phyloP scores from a whole-genome alignment of 92 coral and sea anemone genomes.

The Zoanthus solanderi region DNA sequence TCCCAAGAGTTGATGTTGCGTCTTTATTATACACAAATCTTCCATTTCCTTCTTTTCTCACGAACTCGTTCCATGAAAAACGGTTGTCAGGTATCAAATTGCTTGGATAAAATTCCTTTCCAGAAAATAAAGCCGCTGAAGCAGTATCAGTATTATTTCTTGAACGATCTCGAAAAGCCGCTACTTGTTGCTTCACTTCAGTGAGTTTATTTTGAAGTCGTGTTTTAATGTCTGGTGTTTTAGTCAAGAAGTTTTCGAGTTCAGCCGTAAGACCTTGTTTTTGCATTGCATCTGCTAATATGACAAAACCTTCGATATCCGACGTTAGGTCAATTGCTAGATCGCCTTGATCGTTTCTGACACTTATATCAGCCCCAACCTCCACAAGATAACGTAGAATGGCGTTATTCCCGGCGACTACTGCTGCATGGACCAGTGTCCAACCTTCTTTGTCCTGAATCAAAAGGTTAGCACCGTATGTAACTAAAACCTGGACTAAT shows the following conservation, averaged over 20 bases:
- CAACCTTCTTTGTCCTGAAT: constrained; percentile 98
- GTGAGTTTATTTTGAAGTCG: constrained; percentile 73
- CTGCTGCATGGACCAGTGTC: constrained; percentile 96
- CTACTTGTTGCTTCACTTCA: constrained; percentile 24
- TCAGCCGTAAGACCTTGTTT: constrained; percentile 65
- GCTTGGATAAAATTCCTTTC: constrained; percentile 48
- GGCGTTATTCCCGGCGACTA: constrained; percentile 91
- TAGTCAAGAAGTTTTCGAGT: constrained; percentile 71
- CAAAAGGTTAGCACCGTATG: constrained; percentile 85
- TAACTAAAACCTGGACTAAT: constrained; percentile 85
- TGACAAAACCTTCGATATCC: constrained; percentile 75
- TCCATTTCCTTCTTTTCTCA: constrained; percentile 25
- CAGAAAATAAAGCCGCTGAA: constrained; percentile 15
- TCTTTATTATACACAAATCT: constrained; percentile 50
- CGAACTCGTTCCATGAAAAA: constrained; percentile 18
- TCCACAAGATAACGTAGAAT: constrained; percentile 85
- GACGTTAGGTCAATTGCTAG: constrained; percentile 89
- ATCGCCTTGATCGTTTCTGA: constrained; percentile 86
- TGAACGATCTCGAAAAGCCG: constrained; percentile 27
- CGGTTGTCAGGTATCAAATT: constrained; percentile 23
- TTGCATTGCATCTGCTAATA: constrained; percentile 89
- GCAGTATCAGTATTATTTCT: constrained; percentile 61
- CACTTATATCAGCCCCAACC: constrained; percentile 83
- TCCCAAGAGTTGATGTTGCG: constrained; percentile 51
- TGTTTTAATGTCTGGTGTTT: constrained; percentile 76